Evolutionary conservation across 2,113 vertebrate species (phyloP).

Genomic region (Puma concolor): DNA sequence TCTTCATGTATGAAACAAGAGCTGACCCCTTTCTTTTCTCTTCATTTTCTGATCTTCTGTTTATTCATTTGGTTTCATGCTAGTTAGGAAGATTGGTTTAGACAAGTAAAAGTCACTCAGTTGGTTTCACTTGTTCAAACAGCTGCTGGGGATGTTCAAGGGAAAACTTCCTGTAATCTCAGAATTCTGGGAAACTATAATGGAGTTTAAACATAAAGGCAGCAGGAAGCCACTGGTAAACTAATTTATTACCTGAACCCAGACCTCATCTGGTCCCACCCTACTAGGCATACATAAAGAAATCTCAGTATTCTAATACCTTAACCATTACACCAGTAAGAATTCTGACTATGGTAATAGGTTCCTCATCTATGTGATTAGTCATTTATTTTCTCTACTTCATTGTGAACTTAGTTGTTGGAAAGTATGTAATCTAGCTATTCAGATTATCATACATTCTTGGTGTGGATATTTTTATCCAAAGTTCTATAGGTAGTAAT

Average conservation of each 20-base stretch:
- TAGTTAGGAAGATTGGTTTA: background rate
- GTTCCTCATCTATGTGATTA: background rate
- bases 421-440: background rate
- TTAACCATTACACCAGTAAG: background rate
- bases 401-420: background rate
- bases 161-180: background rate
- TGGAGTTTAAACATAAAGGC: background rate
- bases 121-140: background rate
- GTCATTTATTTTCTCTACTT: background rate
- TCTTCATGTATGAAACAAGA: background rate
- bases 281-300: background rate
- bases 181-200: conserved; percentile 9
- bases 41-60: background rate
- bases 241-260: background rate
- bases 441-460: background rate
- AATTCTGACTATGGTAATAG: background rate
- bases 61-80: background rate
- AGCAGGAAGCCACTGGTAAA: background rate
- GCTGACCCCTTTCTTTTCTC: background rate
- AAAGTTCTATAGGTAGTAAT: background rate
- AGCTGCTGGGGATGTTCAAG: background rate
- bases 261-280: background rate
- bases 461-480: background rate
- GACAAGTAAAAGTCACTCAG: background rate
- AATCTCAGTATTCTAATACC: background rate